These are phyloP conservation scores for Mesodorylaimus sp. DNA, from an alignment of 2,888 invertebrate genomes.

Conservation along the genomic window DNA sequence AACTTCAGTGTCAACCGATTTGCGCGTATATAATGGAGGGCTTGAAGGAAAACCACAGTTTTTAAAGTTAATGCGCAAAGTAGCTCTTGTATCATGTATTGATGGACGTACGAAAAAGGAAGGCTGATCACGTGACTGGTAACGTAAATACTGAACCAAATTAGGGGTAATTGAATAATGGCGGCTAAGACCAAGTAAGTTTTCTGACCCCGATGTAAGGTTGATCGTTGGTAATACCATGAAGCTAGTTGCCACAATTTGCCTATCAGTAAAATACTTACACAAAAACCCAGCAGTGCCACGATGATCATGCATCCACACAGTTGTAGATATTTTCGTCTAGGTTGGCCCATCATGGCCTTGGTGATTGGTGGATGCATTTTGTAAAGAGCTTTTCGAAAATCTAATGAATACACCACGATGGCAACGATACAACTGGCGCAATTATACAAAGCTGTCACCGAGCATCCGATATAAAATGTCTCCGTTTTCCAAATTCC, in stretches of 20 bases:
- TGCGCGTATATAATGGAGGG: too few relatives aligned
- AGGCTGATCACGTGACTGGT: constrained; percentile 1
- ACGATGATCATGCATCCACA: background rate
- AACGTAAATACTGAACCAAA: constrained; percentile 6
- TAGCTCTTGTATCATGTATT: constrained; percentile 6
- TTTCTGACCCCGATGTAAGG: too few relatives aligned
- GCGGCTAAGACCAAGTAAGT: background rate
- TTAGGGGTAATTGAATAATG: background rate
- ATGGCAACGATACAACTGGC: background rate
- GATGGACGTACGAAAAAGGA: background rate
- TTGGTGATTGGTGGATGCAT: background rate
- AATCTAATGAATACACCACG: background rate
- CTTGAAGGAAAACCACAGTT: background rate
- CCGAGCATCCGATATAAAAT: background rate
- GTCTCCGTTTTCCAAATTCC: background rate
- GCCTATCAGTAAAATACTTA: background rate
- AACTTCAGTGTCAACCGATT: background rate
- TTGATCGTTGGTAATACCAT: too few relatives aligned
- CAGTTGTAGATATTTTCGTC: background rate
- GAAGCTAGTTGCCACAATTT: background rate
- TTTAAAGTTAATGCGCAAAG: background rate
- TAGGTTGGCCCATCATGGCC: background rate
- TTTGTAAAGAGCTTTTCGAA: background rate
- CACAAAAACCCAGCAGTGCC: background rate
- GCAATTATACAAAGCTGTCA: background rate